Conservation (phyloP, 2,113 vertebrate genomes). For the Pseudorasbora parva region DNA sequence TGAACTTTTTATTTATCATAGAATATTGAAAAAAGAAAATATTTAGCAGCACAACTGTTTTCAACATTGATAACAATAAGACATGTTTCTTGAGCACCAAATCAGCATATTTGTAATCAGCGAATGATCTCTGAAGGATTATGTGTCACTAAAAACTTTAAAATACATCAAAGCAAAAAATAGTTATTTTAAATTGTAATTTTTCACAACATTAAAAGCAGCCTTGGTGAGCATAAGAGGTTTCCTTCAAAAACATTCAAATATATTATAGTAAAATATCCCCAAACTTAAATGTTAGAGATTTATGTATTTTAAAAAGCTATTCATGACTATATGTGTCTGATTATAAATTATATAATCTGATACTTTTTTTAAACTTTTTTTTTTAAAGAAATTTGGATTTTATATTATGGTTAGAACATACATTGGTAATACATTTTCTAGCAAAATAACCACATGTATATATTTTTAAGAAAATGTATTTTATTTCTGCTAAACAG, state of each 20-base stretch:
- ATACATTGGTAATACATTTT: not conserved
- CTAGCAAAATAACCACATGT: not conserved
- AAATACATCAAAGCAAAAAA: not conserved
- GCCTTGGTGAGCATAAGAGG: too few species aligned
- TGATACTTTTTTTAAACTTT: not conserved
- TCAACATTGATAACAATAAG: too few species aligned
- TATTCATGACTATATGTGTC: not conserved
- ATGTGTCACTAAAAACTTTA: not conserved
- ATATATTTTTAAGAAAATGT: not conserved
- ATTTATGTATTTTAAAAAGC: not conserved
- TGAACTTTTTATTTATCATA: too few species aligned
- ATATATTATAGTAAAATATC: too few species aligned
- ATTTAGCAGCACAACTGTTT: too few species aligned
- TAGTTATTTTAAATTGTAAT: not conserved
- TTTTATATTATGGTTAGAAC: not conserved
- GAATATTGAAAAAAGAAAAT: too few species aligned
- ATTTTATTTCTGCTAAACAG: not conserved
- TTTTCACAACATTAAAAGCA: not conserved
- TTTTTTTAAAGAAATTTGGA: not conserved
- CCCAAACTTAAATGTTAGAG: too few species aligned
- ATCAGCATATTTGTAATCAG: not conserved
- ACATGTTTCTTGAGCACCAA: not conserved
- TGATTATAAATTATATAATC: too few species aligned
- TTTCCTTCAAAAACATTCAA: too few species aligned
- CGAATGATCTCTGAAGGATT: not conserved